Conservation (phyloP, 2,113 vertebrate species). For the Hippocampus zosterae region DNA sequence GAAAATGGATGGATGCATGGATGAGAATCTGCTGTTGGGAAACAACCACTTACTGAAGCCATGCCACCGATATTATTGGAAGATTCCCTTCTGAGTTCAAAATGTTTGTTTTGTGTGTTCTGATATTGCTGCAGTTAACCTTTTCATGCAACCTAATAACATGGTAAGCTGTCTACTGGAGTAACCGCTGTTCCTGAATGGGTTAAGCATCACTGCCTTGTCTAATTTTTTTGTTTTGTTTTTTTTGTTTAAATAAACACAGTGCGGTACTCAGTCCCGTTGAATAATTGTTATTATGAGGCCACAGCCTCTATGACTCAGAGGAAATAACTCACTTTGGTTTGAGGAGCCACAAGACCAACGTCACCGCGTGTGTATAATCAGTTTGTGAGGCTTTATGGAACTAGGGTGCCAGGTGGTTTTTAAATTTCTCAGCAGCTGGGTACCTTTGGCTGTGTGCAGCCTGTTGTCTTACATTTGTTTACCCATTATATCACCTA, state of each 20-base stretch:
- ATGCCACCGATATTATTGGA: neutral
- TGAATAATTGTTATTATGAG: conserved; percentile 29
- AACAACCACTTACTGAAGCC: neutral
- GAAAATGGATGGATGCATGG: no score
- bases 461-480: conserved; percentile 14
- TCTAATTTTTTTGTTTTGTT: neutral
- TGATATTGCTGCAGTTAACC: neutral
- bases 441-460: conserved; percentile 30
- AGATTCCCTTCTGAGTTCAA: neutral
- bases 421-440: conserved; percentile 54
- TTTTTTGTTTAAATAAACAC: neutral
- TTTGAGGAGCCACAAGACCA: conserved; percentile 27
- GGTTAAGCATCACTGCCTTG: neutral
- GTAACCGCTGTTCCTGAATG: no score
- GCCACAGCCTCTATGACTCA: conserved; percentile 48
- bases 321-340: conserved; percentile 38
- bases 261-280: conserved; percentile 22
- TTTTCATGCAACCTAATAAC: no score
- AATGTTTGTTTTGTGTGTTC: neutral
- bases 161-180: no score
- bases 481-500: conserved; percentile 2
- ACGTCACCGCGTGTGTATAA: conserved; percentile 20
- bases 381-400: conserved; percentile 36
- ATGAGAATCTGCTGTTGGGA: no score
- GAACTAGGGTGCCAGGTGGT: conserved; percentile 48